phyloP scores from a whole-genome alignment of 2,113 vertebrate species.

The Microcebus griseorufus region DNA sequence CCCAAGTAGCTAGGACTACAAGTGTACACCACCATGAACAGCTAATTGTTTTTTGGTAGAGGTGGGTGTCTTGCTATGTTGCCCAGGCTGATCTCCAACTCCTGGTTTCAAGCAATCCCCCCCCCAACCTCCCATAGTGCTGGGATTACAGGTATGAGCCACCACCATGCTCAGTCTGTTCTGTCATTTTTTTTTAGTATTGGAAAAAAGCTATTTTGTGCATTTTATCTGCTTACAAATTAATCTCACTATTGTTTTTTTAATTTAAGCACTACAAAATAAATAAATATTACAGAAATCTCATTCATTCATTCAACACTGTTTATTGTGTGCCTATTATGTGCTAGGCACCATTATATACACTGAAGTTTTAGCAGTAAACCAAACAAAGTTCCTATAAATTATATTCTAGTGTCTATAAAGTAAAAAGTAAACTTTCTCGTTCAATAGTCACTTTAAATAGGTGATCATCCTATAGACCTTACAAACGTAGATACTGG shows the following conservation, averaged over 20 bases:
- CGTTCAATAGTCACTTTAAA: neutral
- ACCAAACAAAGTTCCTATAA: neutral
- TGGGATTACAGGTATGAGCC: no score
- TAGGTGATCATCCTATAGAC: neutral
- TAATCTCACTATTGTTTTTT: neutral
- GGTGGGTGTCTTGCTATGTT: no score
- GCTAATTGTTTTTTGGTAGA: no score
- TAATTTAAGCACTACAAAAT: neutral
- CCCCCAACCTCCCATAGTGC: no score
- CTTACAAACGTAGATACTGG: neutral
- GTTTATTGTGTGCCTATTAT: neutral
- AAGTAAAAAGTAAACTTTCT: slow-evolving; percentile 2
- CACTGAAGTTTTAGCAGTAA: neutral
- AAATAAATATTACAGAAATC: neutral
- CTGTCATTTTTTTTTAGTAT: neutral
- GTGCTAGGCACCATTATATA: neutral
- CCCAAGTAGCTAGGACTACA: no score
- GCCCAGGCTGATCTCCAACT: no score
- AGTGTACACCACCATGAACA: no score
- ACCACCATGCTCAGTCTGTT: no score
- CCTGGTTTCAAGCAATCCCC: no score
- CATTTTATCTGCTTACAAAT: neutral
- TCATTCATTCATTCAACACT: neutral
- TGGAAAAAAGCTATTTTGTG: neutral
- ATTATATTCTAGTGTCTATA: neutral